phyloP scores from a whole-genome alignment of 1,140 invertebrate genomes.

The Drosophila sproati region DNA sequence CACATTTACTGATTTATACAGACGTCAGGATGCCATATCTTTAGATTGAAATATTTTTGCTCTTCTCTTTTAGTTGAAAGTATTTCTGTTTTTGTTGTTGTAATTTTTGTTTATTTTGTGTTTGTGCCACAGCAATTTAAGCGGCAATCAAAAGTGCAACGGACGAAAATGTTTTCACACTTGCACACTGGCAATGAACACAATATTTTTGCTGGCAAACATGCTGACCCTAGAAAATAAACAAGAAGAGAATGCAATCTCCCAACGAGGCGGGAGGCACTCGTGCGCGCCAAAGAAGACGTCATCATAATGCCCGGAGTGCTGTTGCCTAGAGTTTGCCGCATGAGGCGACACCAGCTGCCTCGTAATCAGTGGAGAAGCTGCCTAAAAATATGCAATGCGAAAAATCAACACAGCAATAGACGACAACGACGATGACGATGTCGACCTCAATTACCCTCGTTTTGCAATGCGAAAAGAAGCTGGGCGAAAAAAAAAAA shows the following conservation, averaged over 20 bases:
- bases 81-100: slow-evolving; percentile 1
- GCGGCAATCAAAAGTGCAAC: slow-evolving; percentile 80
- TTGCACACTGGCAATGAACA: slow-evolving; percentile 57
- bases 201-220: slow-evolving; percentile 73
- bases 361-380: slow-evolving; percentile 46
- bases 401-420: slow-evolving; percentile 78
- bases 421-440: slow-evolving; percentile 36
- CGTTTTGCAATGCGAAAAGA: slow-evolving; percentile 60
- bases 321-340: slow-evolving; percentile 50
- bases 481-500: slow-evolving; percentile 16
- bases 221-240: slow-evolving; percentile 79
- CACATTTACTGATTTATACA: slow-evolving; percentile 60
- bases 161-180: slow-evolving; percentile 77
- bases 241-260: slow-evolving; percentile 64
- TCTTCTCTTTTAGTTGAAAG: slow-evolving; percentile 11
- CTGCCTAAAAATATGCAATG: slow-evolving; percentile 76
- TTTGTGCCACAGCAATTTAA: slow-evolving; percentile 56
- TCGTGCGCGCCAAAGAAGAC: slow-evolving; percentile 73
- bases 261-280: slow-evolving; percentile 37
- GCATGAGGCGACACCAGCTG: slow-evolving; percentile 36
- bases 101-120: background rate
- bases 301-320: slow-evolving; percentile 68
- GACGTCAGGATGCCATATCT: slow-evolving; percentile 10
- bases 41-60: slow-evolving; percentile 27
- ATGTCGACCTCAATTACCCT: slow-evolving; percentile 81